Base-by-base conservation (phyloP, 2,797 vertebrate species). In the Protosalanx chinensis region DNA sequence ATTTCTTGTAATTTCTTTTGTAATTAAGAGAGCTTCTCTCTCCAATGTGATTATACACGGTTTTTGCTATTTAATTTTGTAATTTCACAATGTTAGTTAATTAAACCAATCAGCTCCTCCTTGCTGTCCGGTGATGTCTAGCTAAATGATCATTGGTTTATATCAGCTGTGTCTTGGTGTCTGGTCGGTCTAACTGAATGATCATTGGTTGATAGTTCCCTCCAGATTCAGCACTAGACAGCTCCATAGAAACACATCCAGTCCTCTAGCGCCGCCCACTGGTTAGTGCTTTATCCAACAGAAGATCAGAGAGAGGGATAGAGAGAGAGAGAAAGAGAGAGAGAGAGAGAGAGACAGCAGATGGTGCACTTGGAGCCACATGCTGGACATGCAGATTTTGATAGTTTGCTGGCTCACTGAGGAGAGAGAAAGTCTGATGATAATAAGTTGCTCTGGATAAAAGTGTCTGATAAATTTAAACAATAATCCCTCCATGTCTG, bases 41-140 rank as follows among this genome's bases (percentile, higher is more conserved):
- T 53, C 51, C 15, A 53, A 53, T 53, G 51, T 53, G 18, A 53
- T 72, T 61, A 53, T 51, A 67, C 29, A 41, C n/a, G 76, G 66
- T 75, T 78, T 33, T 27, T 80, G 57, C 2, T 37, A 30, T 76
- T 53, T 77, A n/a, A 57, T 76, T 67, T 80, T 72, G 37, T 76
- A 78, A 80, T 80, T 79, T 80, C 76, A 29, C 74, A 73, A 65
- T 64, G 64, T 33, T 63, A 61, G 41, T 63, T 66, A 73, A 73
- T 70, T 77, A 72, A 72, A 72, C 37, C 18, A 57, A 75, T 58
- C 30, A 23, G 18, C 23, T 29, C 18, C 18, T 15, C 51, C 15
- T 49, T 51, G 49, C 41, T 51, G 51, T 41, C 41, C 18, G 15
- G 51, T n/a, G n/a, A n/a, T n/a, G n/a, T n/a, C n/a, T n/a, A n/a